Conservation (phyloP, 2,113 vertebrate species). For the Tachycineta bicolor region DNA sequence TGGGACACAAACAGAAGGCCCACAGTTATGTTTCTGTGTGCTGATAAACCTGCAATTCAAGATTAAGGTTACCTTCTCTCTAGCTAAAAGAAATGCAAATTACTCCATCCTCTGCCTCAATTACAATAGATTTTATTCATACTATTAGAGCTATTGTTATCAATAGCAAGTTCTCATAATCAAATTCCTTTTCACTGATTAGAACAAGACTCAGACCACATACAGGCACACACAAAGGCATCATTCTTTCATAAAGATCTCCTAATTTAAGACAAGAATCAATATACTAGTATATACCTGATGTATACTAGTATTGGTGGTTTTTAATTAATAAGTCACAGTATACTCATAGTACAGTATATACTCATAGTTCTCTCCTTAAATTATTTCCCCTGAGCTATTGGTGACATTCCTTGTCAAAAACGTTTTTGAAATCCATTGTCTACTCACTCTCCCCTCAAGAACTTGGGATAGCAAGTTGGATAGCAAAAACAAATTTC, state of each 20-base stretch:
- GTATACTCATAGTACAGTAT: neutral
- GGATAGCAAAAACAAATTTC: neutral
- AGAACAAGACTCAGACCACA: neutral
- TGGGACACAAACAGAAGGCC: neutral
- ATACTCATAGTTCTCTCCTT: neutral
- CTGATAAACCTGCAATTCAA: neutral
- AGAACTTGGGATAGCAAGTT: neutral
- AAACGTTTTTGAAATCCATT: neutral
- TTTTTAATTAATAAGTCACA: neutral
- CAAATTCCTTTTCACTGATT: neutral
- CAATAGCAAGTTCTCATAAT: neutral
- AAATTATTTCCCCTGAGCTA: neutral
- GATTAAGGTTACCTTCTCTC: neutral
- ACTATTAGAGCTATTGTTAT: neutral
- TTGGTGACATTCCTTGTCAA: rapidly evolving
- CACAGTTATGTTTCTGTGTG: neutral
- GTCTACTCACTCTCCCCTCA: neutral
- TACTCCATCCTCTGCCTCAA: neutral
- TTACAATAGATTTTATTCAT: neutral
- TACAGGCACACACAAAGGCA: neutral
- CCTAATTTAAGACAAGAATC: neutral
- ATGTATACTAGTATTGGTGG: neutral
- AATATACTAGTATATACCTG: neutral
- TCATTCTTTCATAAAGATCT: neutral
- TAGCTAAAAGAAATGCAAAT: neutral